These are phyloP conservation scores for Ariolimax columbianus DNA, from an alignment of 2,888 invertebrate species.

Conservation along the genomic window DNA sequence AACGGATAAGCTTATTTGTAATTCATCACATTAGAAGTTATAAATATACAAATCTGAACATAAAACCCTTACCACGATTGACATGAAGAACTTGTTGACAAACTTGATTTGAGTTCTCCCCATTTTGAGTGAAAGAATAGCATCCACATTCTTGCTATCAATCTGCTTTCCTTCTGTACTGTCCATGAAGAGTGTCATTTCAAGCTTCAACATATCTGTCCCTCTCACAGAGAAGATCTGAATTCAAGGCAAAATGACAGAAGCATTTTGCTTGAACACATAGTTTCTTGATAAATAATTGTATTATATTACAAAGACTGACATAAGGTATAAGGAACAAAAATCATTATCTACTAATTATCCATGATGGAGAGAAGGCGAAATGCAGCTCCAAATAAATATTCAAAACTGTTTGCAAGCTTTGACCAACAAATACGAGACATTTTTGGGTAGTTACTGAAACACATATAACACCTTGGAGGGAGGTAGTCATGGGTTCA, in stretches of 20 bases:
- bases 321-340: too few relatives aligned
- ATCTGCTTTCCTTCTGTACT: constrained; percentile 78
- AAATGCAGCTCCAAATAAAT: too few relatives aligned
- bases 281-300: too few relatives aligned
- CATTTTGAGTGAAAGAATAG: constrained; percentile 88
- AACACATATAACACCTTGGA: too few relatives aligned
- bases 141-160: constrained; percentile 82
- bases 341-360: too few relatives aligned
- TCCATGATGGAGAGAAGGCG: too few relatives aligned
- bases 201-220: constrained; percentile 84
- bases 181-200: constrained; percentile 87
- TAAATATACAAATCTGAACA: background rate
- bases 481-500: too few relatives aligned
- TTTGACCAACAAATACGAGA: too few relatives aligned
- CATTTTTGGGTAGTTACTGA: too few relatives aligned
- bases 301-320: too few relatives aligned
- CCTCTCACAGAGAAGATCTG: constrained; percentile 91
- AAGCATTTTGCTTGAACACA: background rate
- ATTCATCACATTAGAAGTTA: background rate
- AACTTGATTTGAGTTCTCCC: constrained; percentile 92
- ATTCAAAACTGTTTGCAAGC: too few relatives aligned
- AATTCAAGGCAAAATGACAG: background rate
- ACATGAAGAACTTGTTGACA: constrained; percentile 92
- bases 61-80: constrained; percentile 81
- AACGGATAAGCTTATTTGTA: too few relatives aligned